Evolutionary conservation across 2,888 invertebrate genomes (phyloP), one percentile per base, ranked within the genome.

Genomic region (Unio delphinus): DNA sequence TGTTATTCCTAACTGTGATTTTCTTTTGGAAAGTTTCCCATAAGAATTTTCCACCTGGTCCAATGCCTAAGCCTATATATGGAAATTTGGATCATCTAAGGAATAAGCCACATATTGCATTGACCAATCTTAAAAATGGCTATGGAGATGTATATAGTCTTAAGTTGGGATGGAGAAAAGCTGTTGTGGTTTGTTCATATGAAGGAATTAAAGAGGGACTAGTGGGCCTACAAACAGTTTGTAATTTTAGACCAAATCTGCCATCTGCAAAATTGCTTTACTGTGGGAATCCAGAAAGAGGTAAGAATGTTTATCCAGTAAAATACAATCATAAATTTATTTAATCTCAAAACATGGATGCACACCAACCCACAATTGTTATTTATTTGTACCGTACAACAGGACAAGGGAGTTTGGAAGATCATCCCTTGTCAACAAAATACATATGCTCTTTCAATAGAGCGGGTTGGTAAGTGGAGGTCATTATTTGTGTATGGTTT

Each of bases 141-240:
- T 85, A 84, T 70, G 86, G 86, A 3, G 79, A 84, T 70, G 70
- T 84, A 15, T 84, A 75, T 66, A 78, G 80, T 64, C 62, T 84
- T n/a, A 75, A 75, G 45, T 65, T 82, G 11, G 84, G 84, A 0
- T 74, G 74, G 55, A 69, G 80, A 34, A 72, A 72, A 26, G 72
- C 82, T 15, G 79, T 86, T 3, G 82, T 86, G 34, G 77, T 81
- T 5, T 79, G 79, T 65, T 82, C 83, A 5, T 61, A 81, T 45
- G 81, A 82, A 63, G 82, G 76, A 58, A 76, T 86, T n/a, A 54
- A 72, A 26, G 83, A 85, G 61, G 85, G 81, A 0, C 76, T 86
- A 23, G 67, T 77, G 6, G 70, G 75, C 15, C 69, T 75, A 18
- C 80, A 72, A 23, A 65, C 70, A 20, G 66, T 64, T 7, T 75